Conservation (phyloP, 2,113 vertebrate genomes). For the Microcebus griseorufus region DNA sequence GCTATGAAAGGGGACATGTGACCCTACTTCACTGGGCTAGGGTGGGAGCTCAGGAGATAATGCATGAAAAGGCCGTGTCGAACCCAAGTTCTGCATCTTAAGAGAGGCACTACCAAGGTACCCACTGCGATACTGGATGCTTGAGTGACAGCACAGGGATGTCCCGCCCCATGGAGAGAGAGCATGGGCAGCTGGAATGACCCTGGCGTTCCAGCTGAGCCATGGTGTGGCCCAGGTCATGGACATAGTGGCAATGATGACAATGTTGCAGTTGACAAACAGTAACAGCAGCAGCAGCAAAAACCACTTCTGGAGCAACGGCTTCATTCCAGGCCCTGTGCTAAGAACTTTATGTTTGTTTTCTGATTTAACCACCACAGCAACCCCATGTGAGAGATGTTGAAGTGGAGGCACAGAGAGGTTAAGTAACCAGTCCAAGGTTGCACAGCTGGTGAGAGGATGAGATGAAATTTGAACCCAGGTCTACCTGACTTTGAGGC, state of each 20-base stretch:
- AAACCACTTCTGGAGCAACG: neutral
- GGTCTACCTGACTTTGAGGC: neutral
- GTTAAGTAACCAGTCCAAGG: neutral
- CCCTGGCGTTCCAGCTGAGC: neutral
- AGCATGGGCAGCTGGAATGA: neutral
- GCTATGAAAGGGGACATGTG: neutral
- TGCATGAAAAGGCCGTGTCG: neutral
- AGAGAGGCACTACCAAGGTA: neutral
- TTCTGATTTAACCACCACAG: neutral
- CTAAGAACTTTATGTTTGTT: neutral
- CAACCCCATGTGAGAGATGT: neutral
- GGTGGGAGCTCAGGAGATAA: neutral
- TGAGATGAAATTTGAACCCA: neutral
- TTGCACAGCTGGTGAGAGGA: neutral
- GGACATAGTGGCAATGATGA: neutral
- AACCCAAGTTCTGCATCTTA: neutral
- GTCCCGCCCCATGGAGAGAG: neutral
- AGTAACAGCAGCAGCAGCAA: neutral
- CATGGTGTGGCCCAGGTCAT: accelerated
- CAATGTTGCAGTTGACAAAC: neutral
- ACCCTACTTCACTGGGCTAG: neutral
- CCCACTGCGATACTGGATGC: neutral
- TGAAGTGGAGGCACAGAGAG: neutral
- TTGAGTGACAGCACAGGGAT: neutral
- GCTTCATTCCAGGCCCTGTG: neutral